Evolutionary conservation across 1,140 invertebrate genomes (phyloP), one percentile per base, ranked within the genome.

Genomic region (Pseudomyrmex concolor): DNA sequence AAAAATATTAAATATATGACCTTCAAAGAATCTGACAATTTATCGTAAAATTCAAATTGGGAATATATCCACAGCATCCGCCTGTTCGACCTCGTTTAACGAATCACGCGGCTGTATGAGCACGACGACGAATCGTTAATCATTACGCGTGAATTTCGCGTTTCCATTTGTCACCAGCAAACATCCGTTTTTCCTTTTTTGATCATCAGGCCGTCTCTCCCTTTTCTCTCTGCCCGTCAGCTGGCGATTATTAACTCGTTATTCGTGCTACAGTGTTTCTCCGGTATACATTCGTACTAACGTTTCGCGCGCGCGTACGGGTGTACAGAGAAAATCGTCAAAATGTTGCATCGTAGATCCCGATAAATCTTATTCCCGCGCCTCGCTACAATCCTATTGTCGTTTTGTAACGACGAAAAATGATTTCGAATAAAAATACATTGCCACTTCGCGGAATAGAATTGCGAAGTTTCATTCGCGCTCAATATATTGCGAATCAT

Each of bases 161-260:
- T 80, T 80, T 80, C 76, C 76, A 80, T 80, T 80, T 80, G 76
- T 80, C 76, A 80, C 66, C 54, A 12, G 45, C 76, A 80, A 80
- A 80, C 76, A 80, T 80, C 76, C 76, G 76, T 71, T 80, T 70
- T 60, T 80, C 76, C 76, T 71, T 80, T 80, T 80, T 80, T 66
- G 55, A 70, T 71, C 43, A 51, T 78, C 76, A 45, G n/a, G 22
- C 62, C 50, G 45, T 22, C 34, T 2, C 3, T 12, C 59, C 59
- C 59, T 12, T 12, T 12, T 19, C 19, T 0, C 22, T 12, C 17
- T 66, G 15, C 54, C 66, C 76, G 66, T 80, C 76, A 80, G 76
- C 76, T 80, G 66, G 76, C 76, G 76, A 80, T 80, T 80, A 80
- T 80, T 80, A 80, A 80, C 76, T 80, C 76, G 76, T 80, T 80